A percentile compares a stretch with the other conserved stretches of the same genome.
phyloP scores from a whole-genome alignment of 2,888 invertebrate species.

The Chamaedrilus cognettii region DNA sequence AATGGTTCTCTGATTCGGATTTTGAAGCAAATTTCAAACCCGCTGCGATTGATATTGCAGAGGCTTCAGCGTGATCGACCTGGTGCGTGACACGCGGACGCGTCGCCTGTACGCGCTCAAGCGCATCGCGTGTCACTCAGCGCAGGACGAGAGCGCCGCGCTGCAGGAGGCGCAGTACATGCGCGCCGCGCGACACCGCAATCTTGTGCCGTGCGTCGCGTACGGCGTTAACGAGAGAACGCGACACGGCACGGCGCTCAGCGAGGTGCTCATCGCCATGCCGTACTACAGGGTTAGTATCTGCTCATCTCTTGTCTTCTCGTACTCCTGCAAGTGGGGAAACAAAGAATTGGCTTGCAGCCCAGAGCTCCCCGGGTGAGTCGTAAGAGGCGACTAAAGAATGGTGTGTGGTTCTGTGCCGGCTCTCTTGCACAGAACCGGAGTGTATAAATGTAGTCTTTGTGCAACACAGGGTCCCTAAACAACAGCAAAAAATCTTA shows the following conservation, averaged over 20 bases:
- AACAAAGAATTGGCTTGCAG: too few species aligned
- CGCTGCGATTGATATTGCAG: too few species aligned
- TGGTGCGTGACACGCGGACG: conserved; percentile 71
- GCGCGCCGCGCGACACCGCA: conserved; percentile 71
- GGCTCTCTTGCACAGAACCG: too few species aligned
- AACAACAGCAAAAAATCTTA: too few species aligned
- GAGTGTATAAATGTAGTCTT: too few species aligned
- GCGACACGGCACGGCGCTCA: conserved; percentile 58
- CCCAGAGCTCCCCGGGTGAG: too few species aligned
- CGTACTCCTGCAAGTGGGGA: not conserved
- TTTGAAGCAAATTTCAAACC: too few species aligned
- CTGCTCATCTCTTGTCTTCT: too few species aligned
- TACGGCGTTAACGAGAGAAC: conserved; percentile 64
- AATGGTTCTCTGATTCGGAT: too few species aligned
- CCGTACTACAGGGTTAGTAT: conserved; percentile 72
- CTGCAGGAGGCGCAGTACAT: conserved; percentile 75
- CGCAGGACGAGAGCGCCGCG: conserved; percentile 73
- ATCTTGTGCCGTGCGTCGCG: conserved; percentile 74
- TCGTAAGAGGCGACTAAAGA: too few species aligned
- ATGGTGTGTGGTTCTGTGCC: too few species aligned
- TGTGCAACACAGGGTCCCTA: too few species aligned
- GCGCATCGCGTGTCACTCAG: conserved; percentile 77
- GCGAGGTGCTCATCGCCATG: conserved; percentile 73
- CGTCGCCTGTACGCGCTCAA: conserved; percentile 76
- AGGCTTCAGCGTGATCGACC: conserved; percentile 79